phyloP scores from a whole-genome alignment of 2,888 invertebrate genomes.

The Rhingia campestris region DNA sequence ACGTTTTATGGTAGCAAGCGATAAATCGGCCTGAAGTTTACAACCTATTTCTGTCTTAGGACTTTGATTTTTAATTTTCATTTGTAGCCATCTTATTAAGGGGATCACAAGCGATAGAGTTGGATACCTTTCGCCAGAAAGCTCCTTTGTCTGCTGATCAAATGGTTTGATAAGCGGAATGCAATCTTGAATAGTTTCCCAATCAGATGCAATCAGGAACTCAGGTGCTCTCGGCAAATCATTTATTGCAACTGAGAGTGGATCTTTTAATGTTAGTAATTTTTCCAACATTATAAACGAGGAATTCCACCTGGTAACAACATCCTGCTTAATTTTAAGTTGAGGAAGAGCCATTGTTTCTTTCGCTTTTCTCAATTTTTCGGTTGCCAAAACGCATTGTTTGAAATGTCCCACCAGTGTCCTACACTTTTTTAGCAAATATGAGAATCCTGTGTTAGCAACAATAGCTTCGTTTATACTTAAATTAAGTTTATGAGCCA shows the following conservation, averaged over 20 bases:
- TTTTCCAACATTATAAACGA: conserved; percentile 33
- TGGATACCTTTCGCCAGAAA: conserved; percentile 25
- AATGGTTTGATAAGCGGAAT: conserved; percentile 19
- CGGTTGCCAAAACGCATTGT: conserved; percentile 19
- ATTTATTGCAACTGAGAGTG: conserved; percentile 27
- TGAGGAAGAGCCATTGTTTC: conserved; percentile 17
- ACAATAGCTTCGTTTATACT: conserved; percentile 6
- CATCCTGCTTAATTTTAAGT: conserved; percentile 48
- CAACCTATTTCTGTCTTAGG: conserved; percentile 1
- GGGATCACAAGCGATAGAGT: conserved; percentile 33
- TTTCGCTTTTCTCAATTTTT: conserved; percentile 22
- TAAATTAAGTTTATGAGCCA: conserved; percentile 37
- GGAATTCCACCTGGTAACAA: conserved; percentile 50
- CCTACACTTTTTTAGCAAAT: conserved; percentile 14
- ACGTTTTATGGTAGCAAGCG: conserved; percentile 1
- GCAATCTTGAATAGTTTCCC: conserved; percentile 29
- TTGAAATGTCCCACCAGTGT: conserved; percentile 42
- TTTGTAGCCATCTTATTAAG: conserved; percentile 2
- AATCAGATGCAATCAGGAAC: conserved; percentile 9
- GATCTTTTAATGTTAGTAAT: conserved; percentile 27
- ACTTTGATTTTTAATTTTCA: conserved; percentile 5
- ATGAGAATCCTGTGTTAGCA: neutral
- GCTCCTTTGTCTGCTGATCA: conserved; percentile 20
- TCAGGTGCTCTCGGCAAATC: conserved; percentile 21
- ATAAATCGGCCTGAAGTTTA: conserved; percentile 4